Evolutionary conservation across 2,797 vertebrate species (phyloP), one percentile per base, ranked within the genome.

Genomic region (Silurus lanzhouensis): DNA sequence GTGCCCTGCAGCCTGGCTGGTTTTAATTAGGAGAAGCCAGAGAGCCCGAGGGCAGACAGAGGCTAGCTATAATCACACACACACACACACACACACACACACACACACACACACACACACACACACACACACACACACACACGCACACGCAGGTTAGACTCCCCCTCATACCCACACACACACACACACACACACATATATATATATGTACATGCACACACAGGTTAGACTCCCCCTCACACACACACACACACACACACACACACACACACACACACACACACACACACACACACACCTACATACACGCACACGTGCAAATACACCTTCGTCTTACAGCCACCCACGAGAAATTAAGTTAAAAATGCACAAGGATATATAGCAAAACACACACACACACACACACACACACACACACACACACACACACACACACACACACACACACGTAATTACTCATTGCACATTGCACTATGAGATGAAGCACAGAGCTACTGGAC

Each of bases 1-100:
- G 93, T 96, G 95, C 95, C 95, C 95, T 96, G 94, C 93, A 96
- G 95, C 95, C 93, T 95, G 94, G 93, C 94, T 95, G 95, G 92
- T 95, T 95, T 96, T 96, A 96, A 96, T 96, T 96, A 96, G 95
- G 94, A 95, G 94, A 94, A 95, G 95, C 94, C 94, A 96, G 93
- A 95, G 93, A 89, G 95, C 95, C 9, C 9, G 88, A 92, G 91
- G 92, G 92, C 90, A 92, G 90, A 90, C 89, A 88, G 91, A 93
- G 94, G 94, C 94, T 94, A 90, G 85, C 94, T 94, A 94, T 92
- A 93, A 94, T 94, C 94, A 93, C 92, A 86, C 84, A 85, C 88
- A 80, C 89, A 88, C 86, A 83, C 93, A 93, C 88, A 93, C 88
- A 86, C 85, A 86, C 87, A 83, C 89, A 88, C 88, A 87, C 89